phyloP scores from a whole-genome alignment of 2,888 invertebrate species.

The Danaus chrysippus region DNA sequence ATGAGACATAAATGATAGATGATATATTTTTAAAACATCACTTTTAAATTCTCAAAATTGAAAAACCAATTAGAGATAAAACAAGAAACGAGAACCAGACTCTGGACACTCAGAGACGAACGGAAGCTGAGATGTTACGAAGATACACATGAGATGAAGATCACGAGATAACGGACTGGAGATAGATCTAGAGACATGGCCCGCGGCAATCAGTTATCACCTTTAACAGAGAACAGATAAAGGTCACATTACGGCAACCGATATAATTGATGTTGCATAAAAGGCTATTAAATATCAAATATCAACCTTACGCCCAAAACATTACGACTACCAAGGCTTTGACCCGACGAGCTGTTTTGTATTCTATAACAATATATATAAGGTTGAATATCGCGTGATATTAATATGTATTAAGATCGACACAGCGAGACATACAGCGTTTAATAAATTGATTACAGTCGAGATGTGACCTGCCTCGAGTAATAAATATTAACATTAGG shows the following conservation, averaged over 20 bases:
- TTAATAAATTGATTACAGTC: too few relatives aligned
- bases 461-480: too few relatives aligned
- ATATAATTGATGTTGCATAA: neutral
- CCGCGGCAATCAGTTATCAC: neutral
- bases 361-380: neutral
- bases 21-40: too few relatives aligned
- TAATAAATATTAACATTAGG: too few relatives aligned
- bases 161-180: neutral
- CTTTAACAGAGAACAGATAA: neutral
- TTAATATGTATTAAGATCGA: too few relatives aligned
- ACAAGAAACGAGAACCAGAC: neutral
- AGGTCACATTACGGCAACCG: neutral
- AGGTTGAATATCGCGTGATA: neutral
- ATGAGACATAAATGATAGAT: too few relatives aligned
- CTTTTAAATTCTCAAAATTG: neutral
- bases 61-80: neutral
- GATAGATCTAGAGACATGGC: neutral
- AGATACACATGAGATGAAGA: neutral
- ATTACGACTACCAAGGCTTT: neutral
- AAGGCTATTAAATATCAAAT: neutral
- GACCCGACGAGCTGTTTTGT: neutral
- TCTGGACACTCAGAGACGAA: neutral
- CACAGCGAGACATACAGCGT: too few relatives aligned
- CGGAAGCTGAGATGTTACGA: conserved; percentile 5
- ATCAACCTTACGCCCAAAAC: neutral